Evolutionary conservation across 30 jellyfish, hydroid and myxozoan species (phyloP), one percentile per base, ranked within the genome.

Genomic region (Morbakka virulenta): DNA sequence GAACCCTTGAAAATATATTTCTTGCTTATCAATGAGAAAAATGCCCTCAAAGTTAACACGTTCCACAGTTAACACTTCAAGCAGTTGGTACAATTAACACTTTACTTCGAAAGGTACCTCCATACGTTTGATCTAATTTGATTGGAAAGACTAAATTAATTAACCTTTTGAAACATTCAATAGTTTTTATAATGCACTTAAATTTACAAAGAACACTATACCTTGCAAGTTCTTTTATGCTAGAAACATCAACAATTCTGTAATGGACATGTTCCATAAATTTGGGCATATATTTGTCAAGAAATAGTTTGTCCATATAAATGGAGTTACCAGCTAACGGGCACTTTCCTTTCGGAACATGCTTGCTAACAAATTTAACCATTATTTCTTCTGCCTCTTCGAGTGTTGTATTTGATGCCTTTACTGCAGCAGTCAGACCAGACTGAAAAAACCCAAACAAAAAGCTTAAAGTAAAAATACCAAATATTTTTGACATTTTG

Each of bases 301-400:
- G 24, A 61, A 93, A 93, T 71, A 50, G 76, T 50, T 86, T 93
- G 81, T 93, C 97, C 0, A 67, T 79, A 32, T 79, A 86, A 49
- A 85, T 87, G 2, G 97, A 67, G 30, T 93, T 93, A 3, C 97
- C 99, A 0, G 99, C 99, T 1, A 93, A 80, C 0, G 88, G 92
- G 62, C 87, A 73, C 23, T 52, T 50, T 26, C 94, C 96, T 32
- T 74, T 62, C 17, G 32, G 48, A 4, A 97, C 81, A 28, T 93
- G 90, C 72, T 68, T 50, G 21, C 34, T 29, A 20, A 93, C 81
- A 49, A 93, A 93, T 27, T 76, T 86, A n/a, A 81, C 52, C 88
- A 93, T 74, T 0, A 21, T 35, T 29, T 67, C 29, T 75, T 86
- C 99, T n/a, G 91, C 96, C 2, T 93, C 96, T 64, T 74, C 47